These are phyloP conservation scores for Gryllus bimaculatus DNA, from an alignment of 1,140 invertebrate species.

Conservation along the genomic window DNA sequence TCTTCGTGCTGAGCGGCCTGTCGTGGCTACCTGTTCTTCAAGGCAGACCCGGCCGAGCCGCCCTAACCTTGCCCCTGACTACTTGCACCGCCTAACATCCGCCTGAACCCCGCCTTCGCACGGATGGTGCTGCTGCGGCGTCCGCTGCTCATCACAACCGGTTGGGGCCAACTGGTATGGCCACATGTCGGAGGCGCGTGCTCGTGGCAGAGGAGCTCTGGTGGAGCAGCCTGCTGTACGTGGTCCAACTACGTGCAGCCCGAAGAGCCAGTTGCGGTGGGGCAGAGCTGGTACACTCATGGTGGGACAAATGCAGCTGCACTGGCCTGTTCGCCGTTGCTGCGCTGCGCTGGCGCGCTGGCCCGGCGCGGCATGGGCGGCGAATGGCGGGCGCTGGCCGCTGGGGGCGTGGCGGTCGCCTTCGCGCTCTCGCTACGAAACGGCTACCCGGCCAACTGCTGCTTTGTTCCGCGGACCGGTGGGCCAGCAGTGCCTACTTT, in stretches of 20 bases:
- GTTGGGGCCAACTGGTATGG: conserved; percentile 40
- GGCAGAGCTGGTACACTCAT: neutral
- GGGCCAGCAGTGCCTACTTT: neutral
- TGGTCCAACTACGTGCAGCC: conserved; percentile 45
- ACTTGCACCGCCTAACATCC: conserved; percentile 33
- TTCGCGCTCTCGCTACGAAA: neutral
- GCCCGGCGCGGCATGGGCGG: no score
- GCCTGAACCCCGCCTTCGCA: conserved; percentile 7
- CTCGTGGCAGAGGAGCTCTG: conserved; percentile 48
- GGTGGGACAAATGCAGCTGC: neutral
- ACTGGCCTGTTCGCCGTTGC: neutral
- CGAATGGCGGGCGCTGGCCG: neutral
- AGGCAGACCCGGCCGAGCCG: no score
- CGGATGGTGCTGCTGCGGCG: conserved; percentile 7
- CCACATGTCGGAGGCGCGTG: conserved; percentile 34
- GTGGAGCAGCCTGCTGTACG: conserved; percentile 56
- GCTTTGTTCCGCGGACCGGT: no score
- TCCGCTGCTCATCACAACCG: conserved; percentile 23
- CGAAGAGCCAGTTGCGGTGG: neutral
- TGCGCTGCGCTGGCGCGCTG: neutral
- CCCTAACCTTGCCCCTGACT: conserved; percentile 32
- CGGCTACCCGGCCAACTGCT: neutral
- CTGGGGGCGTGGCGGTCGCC: neutral
- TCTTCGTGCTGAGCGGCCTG: conserved; percentile 46
- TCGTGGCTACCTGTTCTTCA: conserved; percentile 45